Conservation (phyloP, 2,113 vertebrate genomes). For the Platichthys stellatus region DNA sequence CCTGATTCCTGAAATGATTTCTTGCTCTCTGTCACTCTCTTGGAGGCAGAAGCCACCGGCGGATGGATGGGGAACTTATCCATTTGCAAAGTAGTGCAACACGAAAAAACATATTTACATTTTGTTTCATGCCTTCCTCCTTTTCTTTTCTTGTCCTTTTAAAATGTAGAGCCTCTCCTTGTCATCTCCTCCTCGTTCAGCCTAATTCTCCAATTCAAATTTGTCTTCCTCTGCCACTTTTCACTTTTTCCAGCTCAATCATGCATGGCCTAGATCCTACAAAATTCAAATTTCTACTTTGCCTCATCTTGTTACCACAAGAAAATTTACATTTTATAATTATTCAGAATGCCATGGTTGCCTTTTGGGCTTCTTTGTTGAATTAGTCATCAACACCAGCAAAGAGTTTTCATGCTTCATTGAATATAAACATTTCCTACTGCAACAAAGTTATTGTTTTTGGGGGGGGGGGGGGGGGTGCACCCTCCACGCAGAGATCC, state of each 20-base stretch:
- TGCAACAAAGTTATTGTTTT: background rate
- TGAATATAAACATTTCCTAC: background rate
- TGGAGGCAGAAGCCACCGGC: background rate
- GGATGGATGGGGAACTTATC: background rate
- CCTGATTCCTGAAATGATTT: constrained; percentile 15
- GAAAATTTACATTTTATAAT: too few relatives aligned
- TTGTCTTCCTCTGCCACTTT: background rate
- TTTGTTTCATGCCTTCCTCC: background rate
- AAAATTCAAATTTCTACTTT: background rate
- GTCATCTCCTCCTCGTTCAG: background rate
- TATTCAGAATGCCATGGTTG: too few relatives aligned
- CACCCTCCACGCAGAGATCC: constrained; percentile 94
- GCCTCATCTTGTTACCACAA: too few relatives aligned
- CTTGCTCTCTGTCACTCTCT: constrained; percentile 25
- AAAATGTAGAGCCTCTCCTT: background rate
- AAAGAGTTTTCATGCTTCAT: background rate
- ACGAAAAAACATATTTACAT: background rate
- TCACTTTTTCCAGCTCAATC: background rate
- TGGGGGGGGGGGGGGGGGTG: too few relatives aligned
- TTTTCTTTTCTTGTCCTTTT: background rate
- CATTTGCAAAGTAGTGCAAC: background rate
- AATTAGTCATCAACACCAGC: too few relatives aligned
- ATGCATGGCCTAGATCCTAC: background rate
- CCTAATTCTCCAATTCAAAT: background rate
- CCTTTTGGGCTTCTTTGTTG: too few relatives aligned